Evolutionary conservation across 2,113 vertebrate species (phyloP), one percentile per base, ranked within the genome.

Genomic region (Aegithalos caudatus): DNA sequence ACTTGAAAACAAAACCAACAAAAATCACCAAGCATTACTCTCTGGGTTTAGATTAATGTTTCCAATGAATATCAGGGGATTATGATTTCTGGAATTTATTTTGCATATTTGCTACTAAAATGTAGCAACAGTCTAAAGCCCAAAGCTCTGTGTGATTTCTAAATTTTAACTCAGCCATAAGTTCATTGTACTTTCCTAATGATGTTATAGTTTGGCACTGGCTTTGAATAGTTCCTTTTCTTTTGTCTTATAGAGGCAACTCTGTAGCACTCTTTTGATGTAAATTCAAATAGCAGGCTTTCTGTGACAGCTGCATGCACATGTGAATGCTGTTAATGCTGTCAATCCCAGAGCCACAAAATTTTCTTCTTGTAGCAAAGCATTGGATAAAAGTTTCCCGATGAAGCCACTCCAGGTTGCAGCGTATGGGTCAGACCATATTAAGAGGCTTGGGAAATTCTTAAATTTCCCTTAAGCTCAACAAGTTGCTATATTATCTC

Each of bases 51-150:
- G 53, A 85, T 53, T 66, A 14, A 24, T 42, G 25, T 69, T 96
- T 83, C 35, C 58, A 77, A 72, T 66, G 3, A 83, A 62, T 73
- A 83, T 27, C 27, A 81, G 69, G 24, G 50, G 38, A 69, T 86
- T 80, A 70, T 38, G n/a, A 77, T 66, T 92, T 86, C 54, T 92
- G 50, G 38, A 93, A 71, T 93, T 86, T 88, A 45, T 86, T 86
- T 70, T 33, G 19, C n/a, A 31, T 70, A 83, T 48, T 51, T 77
- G 58, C 50, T 90, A 86, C 86, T 42, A 86, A 93, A 92, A 80
- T 65, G 31, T 10, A 88, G 6, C 1, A 14, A 42, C 0, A 0
- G 7, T 45, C 25, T 78, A 80, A 80, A 93, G 11, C 13, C 8
- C 37, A 72, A 82, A 85, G 7, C 45, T 76, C 9, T 48, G 27